Percentiles rank a stretch among this genome's conserved stretches.
phyloP scores from a whole-genome alignment of 2,888 invertebrate genomes.

The Anticlea derivata region DNA sequence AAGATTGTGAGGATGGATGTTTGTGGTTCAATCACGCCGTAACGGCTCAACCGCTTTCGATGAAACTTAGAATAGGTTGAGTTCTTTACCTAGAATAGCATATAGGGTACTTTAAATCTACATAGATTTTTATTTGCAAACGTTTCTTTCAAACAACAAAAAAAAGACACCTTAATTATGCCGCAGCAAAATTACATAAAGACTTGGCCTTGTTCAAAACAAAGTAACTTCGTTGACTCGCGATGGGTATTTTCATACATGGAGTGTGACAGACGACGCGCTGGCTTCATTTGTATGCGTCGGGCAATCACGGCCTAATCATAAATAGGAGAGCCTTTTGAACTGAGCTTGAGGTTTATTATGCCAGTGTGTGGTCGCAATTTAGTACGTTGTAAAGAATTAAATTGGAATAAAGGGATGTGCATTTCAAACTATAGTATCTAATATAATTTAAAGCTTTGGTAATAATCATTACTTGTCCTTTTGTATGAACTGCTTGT shows the following conservation, averaged over 20 bases:
- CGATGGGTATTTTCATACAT: constrained; percentile 44
- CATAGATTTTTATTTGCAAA: too few species aligned
- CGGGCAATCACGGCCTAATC: constrained; percentile 52
- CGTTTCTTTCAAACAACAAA: background rate
- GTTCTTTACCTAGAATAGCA: too few species aligned
- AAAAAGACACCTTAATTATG: background rate
- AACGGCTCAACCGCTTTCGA: too few species aligned
- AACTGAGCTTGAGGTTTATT: constrained; percentile 18
- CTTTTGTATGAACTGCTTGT: too few species aligned
- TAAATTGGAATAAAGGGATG: constrained; percentile 5
- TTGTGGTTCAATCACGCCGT: too few species aligned
- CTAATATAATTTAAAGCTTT: too few species aligned
- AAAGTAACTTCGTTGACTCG: constrained; percentile 42
- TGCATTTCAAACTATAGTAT: background rate
- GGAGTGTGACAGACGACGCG: constrained; percentile 50
- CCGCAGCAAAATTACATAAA: constrained; percentile 21
- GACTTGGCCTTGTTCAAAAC: constrained; percentile 32
- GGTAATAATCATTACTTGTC: too few species aligned
- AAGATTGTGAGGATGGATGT: too few species aligned
- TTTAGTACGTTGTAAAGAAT: constrained; percentile 6
- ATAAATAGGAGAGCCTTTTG: constrained; percentile 54
- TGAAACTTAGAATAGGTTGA: too few species aligned
- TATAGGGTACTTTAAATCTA: too few species aligned
- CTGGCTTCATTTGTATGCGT: constrained; percentile 62
- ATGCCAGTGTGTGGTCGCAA: constrained; percentile 10